Evolutionary conservation across 2,113 vertebrate species (phyloP).

Genomic region (Gymnobelideus leadbeateri): DNA sequence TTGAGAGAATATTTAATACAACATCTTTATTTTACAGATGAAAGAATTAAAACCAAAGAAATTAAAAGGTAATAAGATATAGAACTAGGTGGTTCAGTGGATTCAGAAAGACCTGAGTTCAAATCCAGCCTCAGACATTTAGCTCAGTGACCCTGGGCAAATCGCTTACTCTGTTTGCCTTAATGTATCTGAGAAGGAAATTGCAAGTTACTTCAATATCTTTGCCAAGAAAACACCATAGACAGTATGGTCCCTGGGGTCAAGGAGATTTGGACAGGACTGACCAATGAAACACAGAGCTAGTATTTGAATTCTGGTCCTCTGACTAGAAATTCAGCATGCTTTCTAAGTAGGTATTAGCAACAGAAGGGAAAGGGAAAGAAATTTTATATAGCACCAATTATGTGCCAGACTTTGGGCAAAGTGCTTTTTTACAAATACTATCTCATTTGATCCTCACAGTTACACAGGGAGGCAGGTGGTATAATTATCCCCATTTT

Average conservation of each 20-base stretch:
- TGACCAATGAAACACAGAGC: background rate
- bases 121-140: background rate
- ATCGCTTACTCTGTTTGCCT: background rate
- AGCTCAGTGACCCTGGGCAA: background rate
- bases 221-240: background rate
- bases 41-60: background rate
- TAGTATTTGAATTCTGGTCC: background rate
- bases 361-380: background rate
- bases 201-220: background rate
- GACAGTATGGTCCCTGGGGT: background rate
- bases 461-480: background rate
- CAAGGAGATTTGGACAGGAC: background rate
- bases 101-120: background rate
- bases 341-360: background rate
- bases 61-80: background rate
- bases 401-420: background rate
- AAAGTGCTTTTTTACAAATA: background rate
- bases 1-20: background rate
- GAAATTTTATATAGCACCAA: background rate
- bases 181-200: background rate
- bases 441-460: background rate
- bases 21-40: background rate
- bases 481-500: background rate
- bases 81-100: background rate
- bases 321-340: background rate